Percentiles rank a stretch among this genome's conserved stretches.
These are phyloP conservation scores for Oenanthe melanoleuca DNA, from an alignment of 2,113 vertebrate genomes.

Conservation along the genomic window DNA sequence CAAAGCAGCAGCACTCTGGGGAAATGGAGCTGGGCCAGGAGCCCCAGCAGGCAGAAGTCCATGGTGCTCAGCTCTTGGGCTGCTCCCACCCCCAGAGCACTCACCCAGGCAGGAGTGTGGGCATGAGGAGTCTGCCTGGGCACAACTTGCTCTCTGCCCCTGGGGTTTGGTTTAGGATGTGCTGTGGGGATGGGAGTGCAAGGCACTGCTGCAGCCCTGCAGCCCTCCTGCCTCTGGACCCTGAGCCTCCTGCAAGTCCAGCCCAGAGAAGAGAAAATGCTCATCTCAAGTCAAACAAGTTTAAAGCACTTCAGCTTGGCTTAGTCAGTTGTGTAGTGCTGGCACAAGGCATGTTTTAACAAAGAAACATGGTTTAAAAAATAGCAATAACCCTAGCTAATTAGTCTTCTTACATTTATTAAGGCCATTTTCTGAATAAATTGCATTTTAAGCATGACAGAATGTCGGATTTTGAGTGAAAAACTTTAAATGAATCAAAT, in stretches of 20 bases:
- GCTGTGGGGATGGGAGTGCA: not conserved
- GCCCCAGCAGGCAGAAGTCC: fast-evolving
- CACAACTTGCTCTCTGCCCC: fast-evolving
- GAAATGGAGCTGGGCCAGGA: not conserved
- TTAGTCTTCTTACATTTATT: not conserved
- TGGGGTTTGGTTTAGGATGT: fast-evolving
- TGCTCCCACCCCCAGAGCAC: not conserved
- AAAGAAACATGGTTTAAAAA: not conserved
- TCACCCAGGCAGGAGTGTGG: not conserved
- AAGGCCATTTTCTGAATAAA: not conserved
- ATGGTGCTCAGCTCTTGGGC: fast-evolving
- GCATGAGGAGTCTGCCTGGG: not conserved
- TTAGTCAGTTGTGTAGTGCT: not conserved
- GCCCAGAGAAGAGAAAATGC: not conserved
- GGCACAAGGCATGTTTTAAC: not conserved
- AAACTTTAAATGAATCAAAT: not conserved
- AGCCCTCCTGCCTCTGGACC: not conserved
- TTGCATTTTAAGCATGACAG: not conserved
- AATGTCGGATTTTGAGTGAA: not conserved
- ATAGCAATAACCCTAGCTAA: not conserved
- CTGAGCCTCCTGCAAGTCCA: fast-evolving
- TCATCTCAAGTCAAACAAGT: not conserved
- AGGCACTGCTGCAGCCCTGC: not conserved
- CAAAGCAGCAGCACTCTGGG: not conserved
- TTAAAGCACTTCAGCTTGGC: not conserved